phyloP scores from a whole-genome alignment of 2,113 vertebrate genomes.

The Lycaon pictus region DNA sequence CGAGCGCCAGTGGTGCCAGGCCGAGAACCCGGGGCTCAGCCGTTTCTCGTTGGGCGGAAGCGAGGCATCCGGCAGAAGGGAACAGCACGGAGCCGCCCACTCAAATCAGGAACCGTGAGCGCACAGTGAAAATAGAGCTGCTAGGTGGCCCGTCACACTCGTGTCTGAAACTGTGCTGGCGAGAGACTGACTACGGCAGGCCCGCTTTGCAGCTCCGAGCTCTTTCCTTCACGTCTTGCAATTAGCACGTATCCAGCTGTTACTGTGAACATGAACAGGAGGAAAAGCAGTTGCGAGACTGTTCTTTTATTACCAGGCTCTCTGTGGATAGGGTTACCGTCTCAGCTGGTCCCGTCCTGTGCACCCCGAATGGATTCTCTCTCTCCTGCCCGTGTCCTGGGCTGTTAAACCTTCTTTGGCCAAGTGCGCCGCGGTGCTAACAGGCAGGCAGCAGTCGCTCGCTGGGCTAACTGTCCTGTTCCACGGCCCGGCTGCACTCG shows the following conservation, averaged over 20 bases:
- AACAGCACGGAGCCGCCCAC: not conserved
- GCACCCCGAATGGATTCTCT: not conserved
- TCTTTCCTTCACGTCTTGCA: conserved; percentile 53
- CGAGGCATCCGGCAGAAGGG: conserved; percentile 25
- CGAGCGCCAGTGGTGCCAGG: not conserved
- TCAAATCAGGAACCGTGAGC: conserved; percentile 17
- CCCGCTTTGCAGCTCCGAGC: conserved; percentile 21
- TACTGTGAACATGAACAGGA: not conserved
- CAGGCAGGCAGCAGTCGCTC: not conserved
- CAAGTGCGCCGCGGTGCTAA: not conserved
- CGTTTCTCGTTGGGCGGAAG: conserved; percentile 54
- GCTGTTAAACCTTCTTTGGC: conserved; percentile 50
- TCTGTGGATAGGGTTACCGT: not conserved
- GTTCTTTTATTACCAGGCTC: conserved; percentile 47
- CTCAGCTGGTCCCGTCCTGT: not conserved
- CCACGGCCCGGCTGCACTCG: not conserved
- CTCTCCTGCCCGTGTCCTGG: conserved; percentile 38
- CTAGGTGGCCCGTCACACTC: conserved; percentile 63
- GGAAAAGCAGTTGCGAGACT: not conserved
- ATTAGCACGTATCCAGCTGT: not conserved
- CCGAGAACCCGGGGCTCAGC: not conserved
- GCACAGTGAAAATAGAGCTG: conserved; percentile 73
- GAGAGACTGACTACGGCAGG: not conserved
- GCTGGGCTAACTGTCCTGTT: rapidly evolving
- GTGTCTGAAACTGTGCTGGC: conserved; percentile 66